Evolutionary conservation across 2,888 invertebrate genomes (phyloP).

Genomic region (Thysanoteuthis rhombus): DNA sequence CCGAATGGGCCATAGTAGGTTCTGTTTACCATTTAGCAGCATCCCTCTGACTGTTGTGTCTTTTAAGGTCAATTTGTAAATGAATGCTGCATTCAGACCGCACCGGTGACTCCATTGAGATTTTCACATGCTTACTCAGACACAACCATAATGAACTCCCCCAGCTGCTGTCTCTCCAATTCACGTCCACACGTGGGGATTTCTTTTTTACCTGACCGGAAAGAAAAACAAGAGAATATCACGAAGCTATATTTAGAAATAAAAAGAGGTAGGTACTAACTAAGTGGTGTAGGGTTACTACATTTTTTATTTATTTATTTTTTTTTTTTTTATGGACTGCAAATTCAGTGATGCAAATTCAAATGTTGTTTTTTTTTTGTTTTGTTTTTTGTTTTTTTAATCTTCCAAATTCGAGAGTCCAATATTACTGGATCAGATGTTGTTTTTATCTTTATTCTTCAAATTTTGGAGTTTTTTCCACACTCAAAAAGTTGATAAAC

Average conservation of each 20-base stretch:
- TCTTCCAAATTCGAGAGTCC: no score
- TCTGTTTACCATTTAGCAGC: background rate
- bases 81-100: background rate
- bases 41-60: background rate
- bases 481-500: no score
- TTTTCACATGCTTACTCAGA: background rate
- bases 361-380: background rate
- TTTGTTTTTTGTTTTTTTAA: background rate
- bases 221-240: background rate
- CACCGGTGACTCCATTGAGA: background rate
- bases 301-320: background rate
- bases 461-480: no score
- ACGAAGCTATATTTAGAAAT: background rate
- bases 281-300: background rate
- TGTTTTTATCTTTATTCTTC: no score
- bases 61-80: background rate
- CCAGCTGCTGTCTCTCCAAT: background rate
- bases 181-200: background rate
- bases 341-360: background rate
- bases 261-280: background rate
- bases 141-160: background rate
- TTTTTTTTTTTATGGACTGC: background rate
- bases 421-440: no score
- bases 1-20: background rate
- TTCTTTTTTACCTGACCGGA: background rate